A percentile compares a stretch with the other conserved stretches of the same genome.
These are phyloP conservation scores for Emys orbicularis DNA, from an alignment of 2,797 vertebrate species.

Conservation along the genomic window DNA sequence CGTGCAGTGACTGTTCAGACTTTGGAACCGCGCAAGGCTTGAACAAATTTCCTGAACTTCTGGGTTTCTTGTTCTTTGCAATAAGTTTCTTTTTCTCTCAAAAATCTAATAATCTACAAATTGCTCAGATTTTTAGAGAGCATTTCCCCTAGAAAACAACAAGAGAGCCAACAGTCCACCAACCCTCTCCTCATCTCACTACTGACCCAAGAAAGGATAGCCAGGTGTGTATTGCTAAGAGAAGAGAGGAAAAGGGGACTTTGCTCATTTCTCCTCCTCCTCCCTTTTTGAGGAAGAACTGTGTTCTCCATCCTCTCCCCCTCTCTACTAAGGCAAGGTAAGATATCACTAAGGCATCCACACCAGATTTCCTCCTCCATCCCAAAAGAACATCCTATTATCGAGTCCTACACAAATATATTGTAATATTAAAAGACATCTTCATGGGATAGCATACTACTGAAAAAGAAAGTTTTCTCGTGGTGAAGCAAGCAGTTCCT, in stretches of 20 bases:
- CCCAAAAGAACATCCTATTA: not conserved
- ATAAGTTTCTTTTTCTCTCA: accelerated
- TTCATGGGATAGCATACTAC: not conserved
- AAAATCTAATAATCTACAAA: not conserved
- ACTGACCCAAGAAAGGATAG: not conserved
- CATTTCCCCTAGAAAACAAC: not conserved
- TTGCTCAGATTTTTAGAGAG: not conserved
- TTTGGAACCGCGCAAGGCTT: not conserved
- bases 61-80: not conserved
- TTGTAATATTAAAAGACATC: not conserved
- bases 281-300: not conserved
- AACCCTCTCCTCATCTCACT: not conserved
- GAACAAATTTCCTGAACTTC: not conserved
- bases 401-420: not conserved
- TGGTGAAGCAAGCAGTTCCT: not conserved
- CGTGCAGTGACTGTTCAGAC: not conserved
- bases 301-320: not conserved
- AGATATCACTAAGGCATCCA: not conserved
- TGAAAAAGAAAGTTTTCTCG: not conserved
- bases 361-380: not conserved
- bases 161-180: not conserved
- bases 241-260: not conserved
- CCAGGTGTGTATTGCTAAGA: not conserved
- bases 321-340: not conserved
- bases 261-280: not conserved